Evolutionary conservation across 2,888 invertebrate genomes (phyloP).

Genomic region (Drosophila seclusa): DNA sequence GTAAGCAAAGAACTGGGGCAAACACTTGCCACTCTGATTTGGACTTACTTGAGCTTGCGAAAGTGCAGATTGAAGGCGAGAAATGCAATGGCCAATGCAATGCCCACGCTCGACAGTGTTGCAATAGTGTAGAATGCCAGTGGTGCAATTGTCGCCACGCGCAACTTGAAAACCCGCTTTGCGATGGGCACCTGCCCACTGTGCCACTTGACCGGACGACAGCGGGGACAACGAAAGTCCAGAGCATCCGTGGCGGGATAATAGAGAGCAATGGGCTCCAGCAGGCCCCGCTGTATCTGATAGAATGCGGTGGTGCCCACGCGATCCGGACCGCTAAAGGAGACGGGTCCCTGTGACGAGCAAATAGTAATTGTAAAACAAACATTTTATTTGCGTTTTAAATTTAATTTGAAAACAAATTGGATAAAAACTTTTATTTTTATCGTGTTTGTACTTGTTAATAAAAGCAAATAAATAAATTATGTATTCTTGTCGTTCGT

Average conservation of each 20-base stretch:
- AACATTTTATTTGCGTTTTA: neutral
- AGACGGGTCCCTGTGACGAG: slow-evolving; percentile 91
- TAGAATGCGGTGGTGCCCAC: slow-evolving; percentile 94
- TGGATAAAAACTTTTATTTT: neutral
- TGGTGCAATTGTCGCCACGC: slow-evolving; percentile 91
- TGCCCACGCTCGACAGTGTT: slow-evolving; percentile 90
- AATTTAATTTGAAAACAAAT: slow-evolving; percentile 7
- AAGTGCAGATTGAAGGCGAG: slow-evolving; percentile 93
- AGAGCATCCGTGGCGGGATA: slow-evolving; percentile 87
- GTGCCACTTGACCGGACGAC: slow-evolving; percentile 89
- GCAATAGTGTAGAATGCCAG: slow-evolving; percentile 91
- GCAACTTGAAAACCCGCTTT: slow-evolving; percentile 89
- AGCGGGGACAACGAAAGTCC: slow-evolving; percentile 90
- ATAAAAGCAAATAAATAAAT: neutral
- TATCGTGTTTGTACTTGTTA: neutral
- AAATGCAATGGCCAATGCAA: slow-evolving; percentile 90
- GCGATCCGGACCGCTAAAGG: slow-evolving; percentile 94
- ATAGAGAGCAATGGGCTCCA: slow-evolving; percentile 90
- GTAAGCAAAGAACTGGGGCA: slow-evolving; percentile 39
- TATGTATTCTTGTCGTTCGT: neutral
- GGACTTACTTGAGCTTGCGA: slow-evolving; percentile 90
- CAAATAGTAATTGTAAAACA: slow-evolving; percentile 1
- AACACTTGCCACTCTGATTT: neutral
- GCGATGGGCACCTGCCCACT: slow-evolving; percentile 93
- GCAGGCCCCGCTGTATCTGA: slow-evolving; percentile 93